phyloP scores from a whole-genome alignment of 1,140 invertebrate species.

The Musca vetustissima region DNA sequence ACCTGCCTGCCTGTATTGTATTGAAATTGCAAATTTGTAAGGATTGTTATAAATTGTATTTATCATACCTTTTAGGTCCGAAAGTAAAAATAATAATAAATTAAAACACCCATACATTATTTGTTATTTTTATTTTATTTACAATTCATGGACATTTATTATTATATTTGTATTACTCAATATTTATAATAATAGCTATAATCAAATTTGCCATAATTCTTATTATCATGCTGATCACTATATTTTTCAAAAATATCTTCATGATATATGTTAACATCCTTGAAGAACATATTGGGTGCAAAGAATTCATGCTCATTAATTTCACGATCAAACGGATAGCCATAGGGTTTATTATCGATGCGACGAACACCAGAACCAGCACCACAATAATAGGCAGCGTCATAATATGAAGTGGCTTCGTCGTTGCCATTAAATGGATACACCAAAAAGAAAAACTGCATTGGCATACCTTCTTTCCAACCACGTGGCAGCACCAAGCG shows the following conservation, averaged over 20 bases:
- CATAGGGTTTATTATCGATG: constrained; percentile 46
- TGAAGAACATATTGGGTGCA: constrained; percentile 55
- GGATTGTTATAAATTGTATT: no score
- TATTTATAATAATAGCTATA: constrained; percentile 18
- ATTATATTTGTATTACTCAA: background rate
- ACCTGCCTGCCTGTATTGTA: no score
- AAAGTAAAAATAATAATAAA: no score
- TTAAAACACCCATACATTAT: no score
- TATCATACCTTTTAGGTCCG: no score
- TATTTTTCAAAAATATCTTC: constrained; percentile 41
- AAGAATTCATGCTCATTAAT: constrained; percentile 55
- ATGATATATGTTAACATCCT: constrained; percentile 63
- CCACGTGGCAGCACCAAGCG: constrained; percentile 62
- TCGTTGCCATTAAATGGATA: constrained; percentile 47
- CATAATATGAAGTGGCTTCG: constrained; percentile 46
- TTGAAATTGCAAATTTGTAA: no score
- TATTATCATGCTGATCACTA: constrained; percentile 33
- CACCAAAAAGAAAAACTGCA: constrained; percentile 60
- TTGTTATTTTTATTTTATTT: no score
- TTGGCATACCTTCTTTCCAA: constrained; percentile 60
- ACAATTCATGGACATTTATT: no score
- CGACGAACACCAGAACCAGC: constrained; percentile 46
- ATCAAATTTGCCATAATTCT: constrained; percentile 26
- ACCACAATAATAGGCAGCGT: constrained; percentile 42
- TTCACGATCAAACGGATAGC: constrained; percentile 57